Conservation (phyloP, 2,888 invertebrate species). For the Drosophila limbata region DNA sequence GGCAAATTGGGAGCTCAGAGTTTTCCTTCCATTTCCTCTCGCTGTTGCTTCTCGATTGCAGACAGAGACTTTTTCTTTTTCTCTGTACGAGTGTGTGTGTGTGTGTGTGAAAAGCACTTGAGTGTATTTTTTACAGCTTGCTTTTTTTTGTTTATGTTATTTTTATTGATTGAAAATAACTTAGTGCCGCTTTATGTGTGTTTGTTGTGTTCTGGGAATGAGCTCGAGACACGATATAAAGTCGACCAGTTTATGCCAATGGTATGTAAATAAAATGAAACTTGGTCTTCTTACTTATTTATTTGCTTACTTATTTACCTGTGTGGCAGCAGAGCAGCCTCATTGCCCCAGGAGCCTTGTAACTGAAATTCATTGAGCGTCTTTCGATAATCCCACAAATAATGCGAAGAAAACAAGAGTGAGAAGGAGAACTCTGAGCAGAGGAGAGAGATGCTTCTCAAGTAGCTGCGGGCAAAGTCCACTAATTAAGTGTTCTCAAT, state of each 20-base stretch:
- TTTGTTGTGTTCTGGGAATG: slow-evolving; percentile 31
- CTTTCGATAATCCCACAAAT: slow-evolving; percentile 55
- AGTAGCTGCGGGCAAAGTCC: slow-evolving; percentile 35
- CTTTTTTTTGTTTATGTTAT: slow-evolving; percentile 74
- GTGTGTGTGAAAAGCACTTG: slow-evolving; percentile 61
- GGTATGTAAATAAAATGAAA: slow-evolving; percentile 72
- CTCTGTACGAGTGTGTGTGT: slow-evolving; percentile 7
- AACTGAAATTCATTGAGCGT: slow-evolving; percentile 54
- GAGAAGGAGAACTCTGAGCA: not conserved
- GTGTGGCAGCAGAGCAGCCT: slow-evolving; percentile 4
- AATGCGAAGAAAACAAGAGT: slow-evolving; percentile 28
- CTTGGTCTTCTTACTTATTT: slow-evolving; percentile 8
- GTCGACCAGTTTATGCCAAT: slow-evolving; percentile 71
- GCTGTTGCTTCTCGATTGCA: slow-evolving; percentile 29
- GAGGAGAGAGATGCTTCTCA: slow-evolving; percentile 6
- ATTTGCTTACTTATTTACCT: slow-evolving; percentile 12
- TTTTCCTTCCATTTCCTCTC: slow-evolving; percentile 56
- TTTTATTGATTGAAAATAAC: slow-evolving; percentile 80
- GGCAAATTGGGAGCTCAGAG: slow-evolving; percentile 79
- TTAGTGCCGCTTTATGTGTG: slow-evolving; percentile 73
- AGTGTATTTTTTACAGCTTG: slow-evolving; percentile 76
- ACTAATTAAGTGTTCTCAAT: slow-evolving; percentile 65
- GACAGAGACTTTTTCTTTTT: slow-evolving; percentile 7
- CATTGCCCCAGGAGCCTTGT: slow-evolving; percentile 38
- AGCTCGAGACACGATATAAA: slow-evolving; percentile 55